Base-by-base conservation (phyloP, 2,113 vertebrate species). In the Pithys albifrons region DNA sequence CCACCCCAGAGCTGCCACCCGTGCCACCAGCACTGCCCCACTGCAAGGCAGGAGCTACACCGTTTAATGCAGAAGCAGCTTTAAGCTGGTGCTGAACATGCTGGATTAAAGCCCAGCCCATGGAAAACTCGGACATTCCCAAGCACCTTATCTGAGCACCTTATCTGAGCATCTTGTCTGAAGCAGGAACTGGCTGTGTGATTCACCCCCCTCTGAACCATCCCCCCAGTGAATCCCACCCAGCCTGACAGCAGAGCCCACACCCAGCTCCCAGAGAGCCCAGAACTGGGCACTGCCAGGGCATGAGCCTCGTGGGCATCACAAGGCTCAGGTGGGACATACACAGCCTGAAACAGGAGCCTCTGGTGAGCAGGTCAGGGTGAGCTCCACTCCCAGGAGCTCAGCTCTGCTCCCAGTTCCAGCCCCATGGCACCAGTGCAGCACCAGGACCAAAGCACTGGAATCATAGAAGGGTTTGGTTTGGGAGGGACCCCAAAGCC, bases 81-180 rank as follows among this genome's bases (percentile, higher is more conserved):
- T 31, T 2, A 91, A 49, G 91, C 64, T 59, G 86, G 65, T 3
- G 39, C 83, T 49, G 6, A 39, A 61, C 94, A 85, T 95, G 96
- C 96, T 22, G 9, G 77, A 78, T 94, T 91, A 95, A 91, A 18
- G 89, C 78, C 51, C 94, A 51, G 88, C 59, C 75, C 83, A 1
- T 3, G 85, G 51, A 6, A 14, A 76, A 11, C 12, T 2, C 25
- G 2, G 25, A 2, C 19, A 2, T 3, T 43, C 13, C 73, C 4
- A 45, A 96, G 93, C 95, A 91, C 95, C 86, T 91, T 77, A 94
- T 95, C 83, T 49, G 93, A 96, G 93, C 95, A 91, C 95, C 85
- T 91, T 77, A 93, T 95, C 83, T 49, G 82, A 49, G 22, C 85
- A 28, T 58, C 92, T 28, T 13, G 45, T 71, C 29, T 3, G 18